Conservation (phyloP, 2,888 invertebrate genomes). For the Ophraella communa region DNA sequence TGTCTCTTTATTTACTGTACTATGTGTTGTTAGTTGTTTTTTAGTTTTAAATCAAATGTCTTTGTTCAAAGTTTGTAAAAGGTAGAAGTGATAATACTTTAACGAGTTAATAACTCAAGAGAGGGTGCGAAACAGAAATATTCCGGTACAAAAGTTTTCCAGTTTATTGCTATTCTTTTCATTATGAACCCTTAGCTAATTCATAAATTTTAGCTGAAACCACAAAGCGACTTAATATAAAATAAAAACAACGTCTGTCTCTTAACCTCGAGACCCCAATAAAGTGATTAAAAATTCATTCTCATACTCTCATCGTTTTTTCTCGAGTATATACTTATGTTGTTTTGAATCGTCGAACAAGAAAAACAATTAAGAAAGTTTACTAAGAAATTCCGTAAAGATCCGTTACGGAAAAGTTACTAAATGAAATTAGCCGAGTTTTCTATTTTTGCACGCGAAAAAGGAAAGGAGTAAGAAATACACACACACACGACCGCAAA, state of each 20-base stretch:
- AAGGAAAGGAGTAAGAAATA: neutral
- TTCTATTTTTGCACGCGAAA: neutral
- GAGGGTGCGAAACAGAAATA: too few relatives aligned
- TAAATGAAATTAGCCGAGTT: neutral
- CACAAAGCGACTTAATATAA: neutral
- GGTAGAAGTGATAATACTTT: too few relatives aligned
- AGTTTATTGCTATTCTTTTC: too few relatives aligned
- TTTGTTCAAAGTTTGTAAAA: too few relatives aligned
- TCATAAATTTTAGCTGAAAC: neutral
- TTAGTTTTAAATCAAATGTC: too few relatives aligned
- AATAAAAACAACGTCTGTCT: too few relatives aligned
- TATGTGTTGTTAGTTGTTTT: too few relatives aligned
- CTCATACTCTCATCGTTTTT: neutral
- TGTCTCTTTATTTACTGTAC: too few relatives aligned
- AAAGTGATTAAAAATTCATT: neutral
- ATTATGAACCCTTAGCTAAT: neutral
- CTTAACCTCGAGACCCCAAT: neutral
- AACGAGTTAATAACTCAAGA: too few relatives aligned
- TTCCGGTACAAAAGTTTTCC: too few relatives aligned
- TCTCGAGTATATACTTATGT: neutral
- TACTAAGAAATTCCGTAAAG: neutral
- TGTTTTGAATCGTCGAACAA: neutral
- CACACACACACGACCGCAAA: neutral
- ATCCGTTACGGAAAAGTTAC: neutral
- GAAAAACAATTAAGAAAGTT: constrained; percentile 8